These are phyloP conservation scores for Rhinolophus ferrumequinum DNA, from an alignment of 2,113 vertebrate genomes.

Conservation along the genomic window DNA sequence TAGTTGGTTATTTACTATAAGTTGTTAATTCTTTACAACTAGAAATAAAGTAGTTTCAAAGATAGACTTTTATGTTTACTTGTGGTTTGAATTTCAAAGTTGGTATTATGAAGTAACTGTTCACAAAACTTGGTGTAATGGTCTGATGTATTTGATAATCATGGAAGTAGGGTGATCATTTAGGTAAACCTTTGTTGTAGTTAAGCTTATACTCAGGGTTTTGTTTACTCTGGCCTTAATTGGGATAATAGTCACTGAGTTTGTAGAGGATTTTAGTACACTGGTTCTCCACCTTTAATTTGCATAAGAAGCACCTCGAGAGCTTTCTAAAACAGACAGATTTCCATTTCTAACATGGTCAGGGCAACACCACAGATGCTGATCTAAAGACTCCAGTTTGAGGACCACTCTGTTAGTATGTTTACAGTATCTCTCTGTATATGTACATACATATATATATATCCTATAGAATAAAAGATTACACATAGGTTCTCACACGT, in stretches of 20 bases:
- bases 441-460: not conserved
- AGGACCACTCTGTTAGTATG: not conserved
- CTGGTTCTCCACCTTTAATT: not conserved
- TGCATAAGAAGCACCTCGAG: not conserved
- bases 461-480: not conserved
- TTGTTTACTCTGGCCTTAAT: not conserved
- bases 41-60: not conserved
- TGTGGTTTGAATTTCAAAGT: slow-evolving; percentile 12
- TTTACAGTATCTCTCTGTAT: not conserved
- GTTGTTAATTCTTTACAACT: slow-evolving; percentile 24
- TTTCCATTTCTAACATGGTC: not conserved
- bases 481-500: not conserved
- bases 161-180: not conserved
- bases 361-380: not conserved
- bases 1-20: not conserved
- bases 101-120: not conserved
- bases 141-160: not conserved
- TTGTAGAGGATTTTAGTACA: not conserved
- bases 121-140: not conserved
- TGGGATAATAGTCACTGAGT: not conserved
- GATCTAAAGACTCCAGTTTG: not conserved
- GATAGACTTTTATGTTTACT: not conserved
- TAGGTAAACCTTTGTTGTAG: not conserved
- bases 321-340: slow-evolving; percentile 13
- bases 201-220: not conserved